Evolutionary conservation across 2,888 invertebrate genomes (phyloP).

Genomic region (Acholoe squamosa): DNA sequence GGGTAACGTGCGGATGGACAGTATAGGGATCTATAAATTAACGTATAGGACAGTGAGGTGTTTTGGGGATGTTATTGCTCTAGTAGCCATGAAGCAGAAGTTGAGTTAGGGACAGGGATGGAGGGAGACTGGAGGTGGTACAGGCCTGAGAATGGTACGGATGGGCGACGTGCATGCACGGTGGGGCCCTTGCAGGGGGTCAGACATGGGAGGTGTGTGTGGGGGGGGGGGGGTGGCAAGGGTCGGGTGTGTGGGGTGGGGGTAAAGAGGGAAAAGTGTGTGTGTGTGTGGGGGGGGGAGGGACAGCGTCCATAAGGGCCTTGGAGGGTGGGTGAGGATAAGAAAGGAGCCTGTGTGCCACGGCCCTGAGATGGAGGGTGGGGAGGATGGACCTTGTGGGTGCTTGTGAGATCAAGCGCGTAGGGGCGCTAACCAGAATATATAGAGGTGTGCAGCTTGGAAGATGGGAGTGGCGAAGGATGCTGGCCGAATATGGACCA

Average conservation of each 20-base stretch:
- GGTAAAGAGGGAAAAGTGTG: background rate
- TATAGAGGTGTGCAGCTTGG: too few species aligned
- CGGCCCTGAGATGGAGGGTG: background rate
- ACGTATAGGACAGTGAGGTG: background rate
- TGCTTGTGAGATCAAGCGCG: too few species aligned
- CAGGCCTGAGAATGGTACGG: background rate
- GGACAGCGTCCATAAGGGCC: too few species aligned
- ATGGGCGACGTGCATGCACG: background rate
- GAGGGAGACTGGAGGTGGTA: background rate
- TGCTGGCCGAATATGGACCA: too few species aligned
- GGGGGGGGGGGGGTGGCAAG: background rate
- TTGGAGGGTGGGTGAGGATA: too few species aligned
- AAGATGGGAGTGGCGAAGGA: too few species aligned
- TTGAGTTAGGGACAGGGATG: background rate
- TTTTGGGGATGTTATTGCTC: too few species aligned
- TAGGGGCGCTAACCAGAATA: too few species aligned
- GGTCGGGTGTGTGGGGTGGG: background rate
- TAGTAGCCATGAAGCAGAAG: background rate
- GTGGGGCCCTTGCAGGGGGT: background rate
- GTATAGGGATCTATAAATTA: conserved; percentile 12
- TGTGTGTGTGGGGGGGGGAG: background rate
- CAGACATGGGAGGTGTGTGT: background rate
- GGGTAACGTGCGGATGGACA: background rate
- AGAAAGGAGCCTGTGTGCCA: background rate
- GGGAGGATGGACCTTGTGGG: too few species aligned